A percentile compares a stretch with the other conserved stretches of the same genome.
Conservation (phyloP, 2,888 invertebrate species). For the Eupithecia exiguata region DNA sequence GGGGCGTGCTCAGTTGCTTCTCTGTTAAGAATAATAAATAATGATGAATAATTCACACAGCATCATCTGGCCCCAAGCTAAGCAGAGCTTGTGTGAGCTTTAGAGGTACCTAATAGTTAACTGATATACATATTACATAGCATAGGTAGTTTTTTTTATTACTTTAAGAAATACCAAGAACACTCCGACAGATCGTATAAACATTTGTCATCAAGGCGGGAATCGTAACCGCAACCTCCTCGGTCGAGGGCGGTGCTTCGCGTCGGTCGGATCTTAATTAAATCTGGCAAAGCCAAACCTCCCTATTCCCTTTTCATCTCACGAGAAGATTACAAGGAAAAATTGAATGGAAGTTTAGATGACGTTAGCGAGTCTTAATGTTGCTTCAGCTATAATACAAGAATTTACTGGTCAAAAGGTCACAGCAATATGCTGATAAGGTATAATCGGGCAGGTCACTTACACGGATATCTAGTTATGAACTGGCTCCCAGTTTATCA, state of each 20-base stretch:
- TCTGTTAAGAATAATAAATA: conserved; percentile 80
- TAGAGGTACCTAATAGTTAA: no score
- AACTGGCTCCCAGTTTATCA: conserved; percentile 48
- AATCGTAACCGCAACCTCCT: no score
- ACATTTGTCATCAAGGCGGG: no score
- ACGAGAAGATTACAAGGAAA: not conserved
- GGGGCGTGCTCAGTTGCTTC: conserved; percentile 95
- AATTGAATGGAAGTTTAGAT: conserved; percentile 45
- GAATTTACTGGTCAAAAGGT: conserved; percentile 76
- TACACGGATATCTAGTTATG: conserved; percentile 58
- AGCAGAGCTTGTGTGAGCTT: no score
- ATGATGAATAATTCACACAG: not conserved
- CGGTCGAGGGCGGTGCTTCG: no score
- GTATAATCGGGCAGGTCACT: conserved; percentile 60
- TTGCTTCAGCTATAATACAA: conserved; percentile 73
- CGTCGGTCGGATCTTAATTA: no score
- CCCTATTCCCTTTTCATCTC: not conserved
- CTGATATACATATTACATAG: no score
- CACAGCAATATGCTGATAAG: conserved; percentile 67
- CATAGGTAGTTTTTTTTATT: no score
- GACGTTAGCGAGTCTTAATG: conserved; percentile 72
- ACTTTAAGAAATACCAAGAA: no score
- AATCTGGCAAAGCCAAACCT: not conserved
- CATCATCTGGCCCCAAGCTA: no score
- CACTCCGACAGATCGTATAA: no score